A percentile compares a stretch with the other conserved stretches of the same genome.
These are phyloP conservation scores for Limnephilus auricula DNA, from an alignment of 2,888 invertebrate genomes.

Conservation along the genomic window DNA sequence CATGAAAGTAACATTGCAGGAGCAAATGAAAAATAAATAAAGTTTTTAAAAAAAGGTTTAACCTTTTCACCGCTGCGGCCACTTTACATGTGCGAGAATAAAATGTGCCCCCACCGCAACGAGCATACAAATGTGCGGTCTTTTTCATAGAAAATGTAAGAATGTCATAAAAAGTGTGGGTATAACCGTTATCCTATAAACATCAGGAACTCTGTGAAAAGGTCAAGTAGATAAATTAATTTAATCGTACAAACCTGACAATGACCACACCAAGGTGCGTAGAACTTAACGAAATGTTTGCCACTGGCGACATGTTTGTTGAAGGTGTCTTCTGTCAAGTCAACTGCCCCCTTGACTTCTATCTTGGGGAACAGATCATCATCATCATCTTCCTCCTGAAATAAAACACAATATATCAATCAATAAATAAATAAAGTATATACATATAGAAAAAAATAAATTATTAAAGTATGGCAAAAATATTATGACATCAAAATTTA, in stretches of 20 bases:
- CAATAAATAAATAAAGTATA: background rate
- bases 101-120: no score
- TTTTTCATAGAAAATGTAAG: no score
- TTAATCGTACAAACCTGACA: conserved; percentile 80
- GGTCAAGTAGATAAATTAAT: background rate
- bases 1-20: no score
- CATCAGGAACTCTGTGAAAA: no score
- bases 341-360: conserved; percentile 79
- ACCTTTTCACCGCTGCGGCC: no score
- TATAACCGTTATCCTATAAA: no score
- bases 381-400: conserved; percentile 68
- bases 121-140: no score
- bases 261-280: conserved; percentile 94
- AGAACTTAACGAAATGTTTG: conserved; percentile 93
- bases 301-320: conserved; percentile 84
- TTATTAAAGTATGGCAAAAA: background rate
- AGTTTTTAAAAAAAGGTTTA: no score
- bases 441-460: background rate
- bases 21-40: no score
- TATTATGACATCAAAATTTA: background rate
- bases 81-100: no score
- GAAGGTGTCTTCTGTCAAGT: conserved; percentile 87
- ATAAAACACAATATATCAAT: background rate
- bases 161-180: no score
- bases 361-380: conserved; percentile 75